Evolutionary conservation across 2,113 vertebrate genomes (phyloP).

Genomic region (Saguinus midas): DNA sequence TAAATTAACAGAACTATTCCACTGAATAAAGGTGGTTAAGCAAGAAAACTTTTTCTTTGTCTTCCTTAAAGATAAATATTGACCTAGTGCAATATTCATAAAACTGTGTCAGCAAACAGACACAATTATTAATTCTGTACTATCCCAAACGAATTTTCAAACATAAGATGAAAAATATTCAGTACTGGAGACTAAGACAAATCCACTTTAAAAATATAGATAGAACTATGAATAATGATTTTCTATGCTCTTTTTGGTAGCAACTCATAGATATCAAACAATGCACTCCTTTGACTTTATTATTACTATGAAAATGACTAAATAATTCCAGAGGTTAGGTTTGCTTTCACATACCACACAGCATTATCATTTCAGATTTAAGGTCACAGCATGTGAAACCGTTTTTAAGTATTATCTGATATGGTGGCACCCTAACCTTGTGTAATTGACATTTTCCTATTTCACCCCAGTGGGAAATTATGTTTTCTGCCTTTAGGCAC

Average conservation of each 20-base stretch:
- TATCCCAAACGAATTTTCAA: background rate
- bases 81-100: background rate
- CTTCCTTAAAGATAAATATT: background rate
- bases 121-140: background rate
- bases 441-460: slow-evolving; percentile 14
- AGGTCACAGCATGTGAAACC: background rate
- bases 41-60: background rate
- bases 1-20: background rate
- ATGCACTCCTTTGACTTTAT: background rate
- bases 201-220: background rate
- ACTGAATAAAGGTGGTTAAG: background rate
- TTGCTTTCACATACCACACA: background rate
- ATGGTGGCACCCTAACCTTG: background rate
- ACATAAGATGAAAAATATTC: background rate
- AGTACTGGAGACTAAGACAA: background rate
- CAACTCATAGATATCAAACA: background rate
- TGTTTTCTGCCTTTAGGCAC: background rate
- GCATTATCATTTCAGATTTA: background rate
- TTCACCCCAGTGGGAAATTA: background rate
- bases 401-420: slow-evolving; percentile 18
- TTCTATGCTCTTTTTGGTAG: background rate
- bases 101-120: background rate
- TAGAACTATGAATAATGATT: background rate
- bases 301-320: background rate
- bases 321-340: background rate